Evolutionary conservation across 2,113 vertebrate species (phyloP).

Genomic region (Tonatia bakeri): DNA sequence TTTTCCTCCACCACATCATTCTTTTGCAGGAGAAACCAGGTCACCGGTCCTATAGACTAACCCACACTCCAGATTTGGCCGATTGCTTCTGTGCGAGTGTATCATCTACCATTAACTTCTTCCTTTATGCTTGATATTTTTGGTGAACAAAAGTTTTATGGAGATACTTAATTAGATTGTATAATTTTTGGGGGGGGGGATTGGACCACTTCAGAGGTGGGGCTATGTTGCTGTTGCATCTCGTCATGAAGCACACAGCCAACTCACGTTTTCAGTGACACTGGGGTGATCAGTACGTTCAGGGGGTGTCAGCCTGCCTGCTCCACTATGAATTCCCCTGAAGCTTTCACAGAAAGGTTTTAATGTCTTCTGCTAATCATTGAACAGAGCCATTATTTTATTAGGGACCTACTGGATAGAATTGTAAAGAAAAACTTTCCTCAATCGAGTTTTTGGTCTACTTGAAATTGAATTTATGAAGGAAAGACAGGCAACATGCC

Average conservation of each 20-base stretch:
- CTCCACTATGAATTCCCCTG: not conserved
- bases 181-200: not conserved
- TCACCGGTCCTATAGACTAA: not conserved
- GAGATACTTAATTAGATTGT: not conserved
- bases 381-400: not conserved
- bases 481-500: not conserved
- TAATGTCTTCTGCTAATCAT: not conserved
- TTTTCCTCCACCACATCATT: not conserved
- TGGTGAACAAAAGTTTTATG: not conserved
- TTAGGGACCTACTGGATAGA: not conserved
- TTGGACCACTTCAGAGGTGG: not conserved
- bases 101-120: not conserved
- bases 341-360: not conserved
- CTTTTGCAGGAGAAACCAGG: not conserved
- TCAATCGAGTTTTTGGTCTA: not conserved
- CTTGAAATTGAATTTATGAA: conserved; percentile 17
- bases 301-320: not conserved
- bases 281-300: not conserved
- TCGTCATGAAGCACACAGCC: not conserved
- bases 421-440: not conserved
- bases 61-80: not conserved
- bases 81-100: not conserved
- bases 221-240: not conserved
- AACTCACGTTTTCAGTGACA: not conserved
- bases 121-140: not conserved